A percentile compares a stretch with the other conserved stretches of the same genome.
phyloP scores from a whole-genome alignment of 2,888 invertebrate species.

The Nipponacmea schrenckii region DNA sequence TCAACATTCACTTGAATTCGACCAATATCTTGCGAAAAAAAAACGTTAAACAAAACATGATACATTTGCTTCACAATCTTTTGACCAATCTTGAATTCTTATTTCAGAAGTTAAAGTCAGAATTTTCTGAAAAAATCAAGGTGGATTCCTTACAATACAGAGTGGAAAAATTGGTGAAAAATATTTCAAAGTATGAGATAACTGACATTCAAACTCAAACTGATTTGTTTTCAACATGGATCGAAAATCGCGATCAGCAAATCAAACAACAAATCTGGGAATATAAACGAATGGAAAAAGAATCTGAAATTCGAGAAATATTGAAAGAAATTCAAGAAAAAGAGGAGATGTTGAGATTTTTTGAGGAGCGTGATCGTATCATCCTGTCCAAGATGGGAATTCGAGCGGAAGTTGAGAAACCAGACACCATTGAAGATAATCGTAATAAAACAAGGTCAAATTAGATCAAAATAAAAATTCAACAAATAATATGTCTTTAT shows the following conservation, averaged over 20 bases:
- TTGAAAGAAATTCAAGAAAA: constrained; percentile 51
- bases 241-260: constrained; percentile 26
- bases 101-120: constrained; percentile 8
- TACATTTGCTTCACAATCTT: too few species aligned
- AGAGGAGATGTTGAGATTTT: constrained; percentile 57
- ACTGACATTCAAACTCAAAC: constrained; percentile 34
- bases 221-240: constrained; percentile 35
- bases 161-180: constrained; percentile 33
- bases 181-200: constrained; percentile 36
- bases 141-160: constrained; percentile 26
- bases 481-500: too few species aligned
- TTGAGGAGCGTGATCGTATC: constrained; percentile 43
- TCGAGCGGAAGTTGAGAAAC: constrained; percentile 19
- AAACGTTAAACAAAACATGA: neutral
- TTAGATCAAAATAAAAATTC: neutral
- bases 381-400: constrained; percentile 30
- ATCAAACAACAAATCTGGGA: constrained; percentile 39
- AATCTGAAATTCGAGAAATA: constrained; percentile 43
- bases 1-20: constrained; percentile 7
- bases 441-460: constrained; percentile 28
- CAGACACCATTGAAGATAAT: constrained; percentile 18
- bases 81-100: neutral
- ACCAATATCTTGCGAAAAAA: neutral
- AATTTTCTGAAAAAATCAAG: constrained; percentile 11
- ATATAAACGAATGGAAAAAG: constrained; percentile 31